A percentile compares a stretch with the other conserved stretches of the same genome.
Evolutionary conservation across 2,888 invertebrate genomes (phyloP).

Genomic region (Pyrrhosoma nymphula): DNA sequence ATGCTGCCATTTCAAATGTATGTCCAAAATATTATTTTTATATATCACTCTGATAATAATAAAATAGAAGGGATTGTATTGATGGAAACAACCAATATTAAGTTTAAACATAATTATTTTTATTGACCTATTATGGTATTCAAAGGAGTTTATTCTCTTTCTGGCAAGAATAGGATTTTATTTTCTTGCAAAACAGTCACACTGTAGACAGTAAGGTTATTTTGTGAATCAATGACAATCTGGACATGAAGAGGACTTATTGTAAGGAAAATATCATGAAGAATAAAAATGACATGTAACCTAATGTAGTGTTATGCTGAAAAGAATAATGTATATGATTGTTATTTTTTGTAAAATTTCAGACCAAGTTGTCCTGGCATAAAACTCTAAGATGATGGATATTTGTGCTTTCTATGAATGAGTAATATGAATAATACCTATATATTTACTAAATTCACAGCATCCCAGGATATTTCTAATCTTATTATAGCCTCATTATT

Average conservation of each 20-base stretch:
- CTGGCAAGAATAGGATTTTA: conserved; percentile 36
- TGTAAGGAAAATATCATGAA: neutral
- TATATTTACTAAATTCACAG: neutral
- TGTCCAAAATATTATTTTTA: conserved; percentile 63
- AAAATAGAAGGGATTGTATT: conserved; percentile 20
- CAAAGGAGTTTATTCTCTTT: conserved; percentile 2
- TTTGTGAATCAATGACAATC: conserved; percentile 44
- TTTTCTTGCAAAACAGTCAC: neutral
- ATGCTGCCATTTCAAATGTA: conserved; percentile 56
- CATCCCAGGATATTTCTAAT: conserved; percentile 10
- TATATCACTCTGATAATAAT: conserved; percentile 43
- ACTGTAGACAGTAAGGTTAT: neutral
- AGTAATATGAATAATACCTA: neutral
- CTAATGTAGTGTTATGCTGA: neutral
- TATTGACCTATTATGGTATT: neutral
- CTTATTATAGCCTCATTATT: neutral
- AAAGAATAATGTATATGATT: neutral
- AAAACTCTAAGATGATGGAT: neutral
- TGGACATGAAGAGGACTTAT: neutral
- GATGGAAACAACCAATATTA: neutral
- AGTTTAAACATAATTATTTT: conserved; percentile 15
- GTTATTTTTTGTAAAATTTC: conserved; percentile 10
- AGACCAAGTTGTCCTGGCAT: neutral
- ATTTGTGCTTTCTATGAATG: conserved; percentile 21
- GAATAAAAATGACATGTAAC: neutral